Evolutionary conservation across 2,797 vertebrate genomes (phyloP).

Genomic region (Amphiprion clarkii): DNA sequence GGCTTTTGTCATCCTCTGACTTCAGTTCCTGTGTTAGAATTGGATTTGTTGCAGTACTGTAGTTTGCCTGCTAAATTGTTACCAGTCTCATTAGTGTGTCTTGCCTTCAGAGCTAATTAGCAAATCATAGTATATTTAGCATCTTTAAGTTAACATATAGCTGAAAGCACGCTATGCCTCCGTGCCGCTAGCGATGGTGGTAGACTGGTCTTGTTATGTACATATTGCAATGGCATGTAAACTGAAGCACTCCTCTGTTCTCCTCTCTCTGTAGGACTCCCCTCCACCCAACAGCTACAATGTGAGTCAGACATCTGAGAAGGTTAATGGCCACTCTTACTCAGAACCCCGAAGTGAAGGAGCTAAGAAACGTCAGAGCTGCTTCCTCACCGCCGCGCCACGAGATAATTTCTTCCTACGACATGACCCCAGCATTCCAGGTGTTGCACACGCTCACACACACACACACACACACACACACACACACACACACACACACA

Average conservation of each 20-base stretch:
- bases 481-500: background rate
- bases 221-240: background rate
- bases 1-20: too few relatives aligned
- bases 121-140: too few relatives aligned
- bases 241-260: slow-evolving; percentile 12
- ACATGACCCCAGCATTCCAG: slow-evolving; percentile 73
- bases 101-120: too few relatives aligned
- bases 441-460: slow-evolving; percentile 55
- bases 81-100: too few relatives aligned
- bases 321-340: slow-evolving; percentile 68
- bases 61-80: too few relatives aligned
- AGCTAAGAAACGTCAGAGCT: slow-evolving; percentile 82
- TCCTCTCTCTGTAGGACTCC: slow-evolving; percentile 70
- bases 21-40: too few relatives aligned
- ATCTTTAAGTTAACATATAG: too few relatives aligned
- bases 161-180: background rate
- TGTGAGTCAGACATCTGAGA: slow-evolving; percentile 81
- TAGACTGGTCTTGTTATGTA: background rate
- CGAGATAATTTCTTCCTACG: slow-evolving; percentile 49
- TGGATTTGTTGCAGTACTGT: too few relatives aligned
- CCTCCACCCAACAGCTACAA: slow-evolving; percentile 84
- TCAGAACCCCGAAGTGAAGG: slow-evolving; percentile 73
- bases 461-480: background rate
- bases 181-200: background rate
- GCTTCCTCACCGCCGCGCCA: slow-evolving; percentile 83